Evolutionary conservation across 1,140 invertebrate genomes (phyloP), one percentile per base, ranked within the genome.

Genomic region (Caerostris extrusa): DNA sequence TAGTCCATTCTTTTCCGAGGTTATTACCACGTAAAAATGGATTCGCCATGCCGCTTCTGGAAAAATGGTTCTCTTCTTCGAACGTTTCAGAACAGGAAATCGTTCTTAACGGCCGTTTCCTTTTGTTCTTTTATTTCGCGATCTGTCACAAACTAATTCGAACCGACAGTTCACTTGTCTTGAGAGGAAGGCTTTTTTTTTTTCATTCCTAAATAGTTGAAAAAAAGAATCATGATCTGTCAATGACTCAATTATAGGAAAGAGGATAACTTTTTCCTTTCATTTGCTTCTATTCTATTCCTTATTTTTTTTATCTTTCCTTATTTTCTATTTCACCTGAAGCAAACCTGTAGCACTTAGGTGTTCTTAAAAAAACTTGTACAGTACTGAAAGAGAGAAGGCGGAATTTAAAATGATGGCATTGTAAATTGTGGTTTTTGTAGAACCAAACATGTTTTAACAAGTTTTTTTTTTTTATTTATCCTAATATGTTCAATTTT

Each of bases 81-180:
- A 77, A 53, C 71, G 10, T 77, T 77, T 50, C 34, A 77, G 71
- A 77, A 77, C 71, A 77, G 71, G 71, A 77, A 77, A 77, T 77
- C 71, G 71, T 77, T 77, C 71, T 77, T 77, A 77, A 77, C 34
- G 71, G 71, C 71, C 7, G 14, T 77, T 77, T 77, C 71, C 71
- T 50, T 50, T 53, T 34, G 7, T 67, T 34, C 53, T 77, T 77
- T 5, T 50, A 12, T 77, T 71, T 53, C 71, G 50, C 71, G 71
- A 77, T 77, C 71, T 77, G 71, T 77, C 71, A 77, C 71, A 77
- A 77, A 77, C 71, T 77, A 77, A 77, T 77, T 77, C 71, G 71
- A 77, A 77, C 53, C 71, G 71, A 77, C 71, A 77, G 71, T 77
- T 77, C 71, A 12, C 71, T 77, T 77, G 71, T 77, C 71, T 19